Base-by-base conservation (phyloP, 2,888 invertebrate species). In the Meghimatium bilineatum region DNA sequence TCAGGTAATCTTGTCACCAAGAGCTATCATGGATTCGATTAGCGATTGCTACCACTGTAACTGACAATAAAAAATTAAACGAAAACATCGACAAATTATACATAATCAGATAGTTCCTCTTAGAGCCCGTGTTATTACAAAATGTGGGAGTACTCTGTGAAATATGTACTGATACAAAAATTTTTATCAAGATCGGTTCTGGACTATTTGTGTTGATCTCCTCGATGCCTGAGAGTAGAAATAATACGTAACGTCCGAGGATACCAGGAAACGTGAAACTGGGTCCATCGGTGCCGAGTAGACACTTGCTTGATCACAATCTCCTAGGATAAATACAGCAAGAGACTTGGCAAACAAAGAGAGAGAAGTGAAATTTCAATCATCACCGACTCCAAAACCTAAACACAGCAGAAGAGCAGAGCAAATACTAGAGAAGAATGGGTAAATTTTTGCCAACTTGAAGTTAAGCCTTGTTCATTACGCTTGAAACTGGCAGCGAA, bases 341-440 rank as follows among this genome's bases (percentile, higher is more conserved):
- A 12, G 36, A 38, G 60, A 60, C 34, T 34, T 52, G 23, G 77
- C 79, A 79, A 79, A 79, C 79, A 79, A 79, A 79, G 79, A 34
- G 44, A 80, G 80, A 72, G 80, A 72, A 72, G 72, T 72, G 60
- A 72, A 80, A 80, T 80, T 80, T 80, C 80, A 80, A 80, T 80
- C 80, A 80, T 60, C 80, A 80, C 80, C 72, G 72, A 80, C 80
- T 60, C 60, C 72, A 32, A 72, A 80, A 52, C 56, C 72, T 80
- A 80, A 80, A 80, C 80, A 80, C 36, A 72, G 67, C 72, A 52
- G 80, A 72, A 34, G 71, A 60, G 72, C 44, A 49, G 60, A 29
- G 44, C 56, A 71, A 80, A 80, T 72, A 80, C 72, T 80, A 14
- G 60, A 38, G 60, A 72, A 72, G 80, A 80, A 80, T 80, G 44